Base-by-base conservation (phyloP, 1,140 invertebrate genomes). In the Rhagoletis zephyria region DNA sequence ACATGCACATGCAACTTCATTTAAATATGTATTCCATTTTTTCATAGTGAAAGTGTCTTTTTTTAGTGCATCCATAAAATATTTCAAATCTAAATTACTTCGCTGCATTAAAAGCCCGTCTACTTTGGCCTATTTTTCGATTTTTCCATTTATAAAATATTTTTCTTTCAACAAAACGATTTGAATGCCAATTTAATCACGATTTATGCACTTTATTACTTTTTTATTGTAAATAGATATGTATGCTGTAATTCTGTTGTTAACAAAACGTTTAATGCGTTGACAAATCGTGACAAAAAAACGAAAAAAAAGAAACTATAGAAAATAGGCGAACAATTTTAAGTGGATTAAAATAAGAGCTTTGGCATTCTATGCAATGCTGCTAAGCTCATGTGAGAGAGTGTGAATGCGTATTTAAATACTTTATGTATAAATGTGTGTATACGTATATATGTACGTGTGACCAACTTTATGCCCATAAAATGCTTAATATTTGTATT, bases 121-220 rank as follows among this genome's bases (percentile, higher is more conserved):
- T 12, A 56, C 30, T 81, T n/a, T 81, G 74, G 45, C 74, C 74
- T 14, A 81, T 48, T 74, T 74, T 48, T 45, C 12, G 70, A 19
- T 81, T 7, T 81, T 81, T 81, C 74, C 48, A 81, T 81, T 51
- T 56, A 5, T 4, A 56, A 81, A 56, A 81, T 81, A 5, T 9
- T 81, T 81, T 56, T 56, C 6, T 81, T 81, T 56, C 48, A 81
- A 81, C 45, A 56, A 56, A 81, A 6, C 45, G 10, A 81, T 81
- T 56, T 81, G n/a, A 48, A 81, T 81, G 74, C 48, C 45, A 81
- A 81, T 81, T 81, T 81, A 81, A 81, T 81, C 74, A 81, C 74
- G 48, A 81, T 81, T 81, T 81, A 81, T 81, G 48, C 48, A 56
- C 74, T 56, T 81, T 56, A 81, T 56, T n/a, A 81, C 74, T 19